Conservation (phyloP, 2,888 invertebrate species). For the Erebia palarica region DNA sequence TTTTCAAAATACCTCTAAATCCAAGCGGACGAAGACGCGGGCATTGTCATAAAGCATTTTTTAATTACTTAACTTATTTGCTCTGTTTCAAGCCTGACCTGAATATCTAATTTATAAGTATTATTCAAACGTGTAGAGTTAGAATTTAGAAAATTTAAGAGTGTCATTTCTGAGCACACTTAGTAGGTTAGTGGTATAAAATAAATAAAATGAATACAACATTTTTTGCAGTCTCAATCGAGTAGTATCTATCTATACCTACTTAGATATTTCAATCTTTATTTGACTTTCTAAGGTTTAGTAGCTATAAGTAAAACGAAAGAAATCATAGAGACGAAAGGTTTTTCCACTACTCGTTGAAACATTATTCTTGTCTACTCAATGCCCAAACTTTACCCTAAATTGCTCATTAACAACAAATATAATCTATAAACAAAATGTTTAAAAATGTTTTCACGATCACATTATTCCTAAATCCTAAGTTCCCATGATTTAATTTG, state of each 20-base stretch:
- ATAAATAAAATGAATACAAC: neutral
- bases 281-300: neutral
- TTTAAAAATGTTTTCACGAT: neutral
- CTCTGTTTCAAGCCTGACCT: conserved; percentile 1
- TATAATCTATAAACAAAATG: too few relatives aligned
- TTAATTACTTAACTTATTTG: conserved; percentile 6
- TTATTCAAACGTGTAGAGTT: conserved; percentile 12
- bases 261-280: too few relatives aligned
- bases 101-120: conserved; percentile 5
- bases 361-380: too few relatives aligned
- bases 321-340: too few relatives aligned
- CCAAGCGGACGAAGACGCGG: too few relatives aligned
- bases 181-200: conserved; percentile 2
- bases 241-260: neutral
- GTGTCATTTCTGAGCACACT: neutral
- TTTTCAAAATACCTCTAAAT: too few relatives aligned
- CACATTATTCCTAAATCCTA: neutral
- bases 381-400: too few relatives aligned
- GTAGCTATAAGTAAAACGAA: too few relatives aligned
- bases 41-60: neutral
- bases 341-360: too few relatives aligned
- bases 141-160: conserved; percentile 9
- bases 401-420: too few relatives aligned
- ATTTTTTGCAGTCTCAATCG: neutral
- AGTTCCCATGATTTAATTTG: neutral